A percentile compares a stretch with the other conserved stretches of the same genome.
These are phyloP conservation scores for Nixonia krombeini DNA, from an alignment of 1,140 invertebrate species.

Conservation along the genomic window DNA sequence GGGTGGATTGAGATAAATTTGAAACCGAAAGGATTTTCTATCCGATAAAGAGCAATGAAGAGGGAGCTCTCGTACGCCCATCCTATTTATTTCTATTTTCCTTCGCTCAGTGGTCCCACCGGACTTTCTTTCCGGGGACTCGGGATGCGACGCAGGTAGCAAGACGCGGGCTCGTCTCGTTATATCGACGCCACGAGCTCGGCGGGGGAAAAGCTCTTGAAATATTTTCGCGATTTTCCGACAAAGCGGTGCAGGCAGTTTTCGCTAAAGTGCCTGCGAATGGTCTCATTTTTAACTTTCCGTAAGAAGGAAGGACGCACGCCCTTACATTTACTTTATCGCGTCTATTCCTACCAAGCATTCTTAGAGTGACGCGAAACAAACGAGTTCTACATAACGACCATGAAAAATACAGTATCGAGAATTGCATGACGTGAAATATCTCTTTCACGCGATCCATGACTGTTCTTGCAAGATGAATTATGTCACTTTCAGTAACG, in stretches of 20 bases:
- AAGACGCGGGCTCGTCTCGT: constrained; percentile 32
- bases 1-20: constrained; percentile 36
- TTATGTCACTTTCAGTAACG: too few relatives aligned
- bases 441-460: too few relatives aligned
- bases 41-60: constrained; percentile 27
- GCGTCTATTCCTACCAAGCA: too few relatives aligned
- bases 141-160: neutral
- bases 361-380: constrained; percentile 29
- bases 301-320: constrained; percentile 11
- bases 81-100: constrained; percentile 56
- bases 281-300: constrained; percentile 62
- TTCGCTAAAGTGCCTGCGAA: constrained; percentile 60
- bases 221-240: constrained; percentile 61
- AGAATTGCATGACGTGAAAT: too few relatives aligned
- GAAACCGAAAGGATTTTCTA: constrained; percentile 28
- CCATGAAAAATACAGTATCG: too few relatives aligned
- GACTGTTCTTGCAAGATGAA: too few relatives aligned
- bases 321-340: constrained; percentile 44
- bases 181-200: constrained; percentile 42
- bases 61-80: constrained; percentile 12
- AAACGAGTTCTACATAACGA: too few relatives aligned
- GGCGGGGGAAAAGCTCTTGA: constrained; percentile 48
- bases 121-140: constrained; percentile 12
- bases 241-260: constrained; percentile 56
- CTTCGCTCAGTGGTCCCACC: constrained; percentile 19